Conservation (phyloP, 92 coral and sea anemone species). For the Epizoanthus fatuus region DNA sequence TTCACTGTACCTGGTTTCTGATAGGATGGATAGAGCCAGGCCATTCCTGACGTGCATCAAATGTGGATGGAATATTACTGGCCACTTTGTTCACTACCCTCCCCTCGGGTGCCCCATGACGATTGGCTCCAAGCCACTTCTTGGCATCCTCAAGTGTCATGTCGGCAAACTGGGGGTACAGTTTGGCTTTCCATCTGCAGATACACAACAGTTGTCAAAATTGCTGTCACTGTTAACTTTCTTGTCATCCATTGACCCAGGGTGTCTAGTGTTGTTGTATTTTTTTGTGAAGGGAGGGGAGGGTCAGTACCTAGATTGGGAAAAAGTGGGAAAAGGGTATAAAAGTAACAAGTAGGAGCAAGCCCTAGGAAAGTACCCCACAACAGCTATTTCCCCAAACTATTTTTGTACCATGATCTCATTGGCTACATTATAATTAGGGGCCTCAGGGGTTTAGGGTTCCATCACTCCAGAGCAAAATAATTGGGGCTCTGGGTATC, state of each 20-base stretch:
- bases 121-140: constrained; percentile 80
- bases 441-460: too few species aligned
- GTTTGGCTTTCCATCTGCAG: constrained; percentile 81
- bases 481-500: too few species aligned
- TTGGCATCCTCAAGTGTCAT: constrained; percentile 67
- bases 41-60: constrained; percentile 86
- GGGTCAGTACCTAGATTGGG: neutral
- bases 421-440: too few species aligned
- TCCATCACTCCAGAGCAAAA: too few species aligned
- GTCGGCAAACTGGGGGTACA: constrained; percentile 71
- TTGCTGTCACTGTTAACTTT: neutral
- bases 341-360: too few species aligned
- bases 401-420: too few species aligned
- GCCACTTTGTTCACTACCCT: constrained; percentile 33
- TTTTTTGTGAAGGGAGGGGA: neutral
- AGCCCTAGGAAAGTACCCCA: too few species aligned
- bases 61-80: constrained; percentile 64
- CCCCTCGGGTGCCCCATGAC: constrained; percentile 62
- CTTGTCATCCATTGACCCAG: too few species aligned
- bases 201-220: neutral
- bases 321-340: too few species aligned
- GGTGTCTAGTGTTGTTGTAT: too few species aligned
- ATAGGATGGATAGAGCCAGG: constrained; percentile 92
- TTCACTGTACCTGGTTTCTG: constrained; percentile 76
- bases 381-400: too few species aligned